phyloP scores from a whole-genome alignment of 2,797 vertebrate species.

The Sebastes cheni region DNA sequence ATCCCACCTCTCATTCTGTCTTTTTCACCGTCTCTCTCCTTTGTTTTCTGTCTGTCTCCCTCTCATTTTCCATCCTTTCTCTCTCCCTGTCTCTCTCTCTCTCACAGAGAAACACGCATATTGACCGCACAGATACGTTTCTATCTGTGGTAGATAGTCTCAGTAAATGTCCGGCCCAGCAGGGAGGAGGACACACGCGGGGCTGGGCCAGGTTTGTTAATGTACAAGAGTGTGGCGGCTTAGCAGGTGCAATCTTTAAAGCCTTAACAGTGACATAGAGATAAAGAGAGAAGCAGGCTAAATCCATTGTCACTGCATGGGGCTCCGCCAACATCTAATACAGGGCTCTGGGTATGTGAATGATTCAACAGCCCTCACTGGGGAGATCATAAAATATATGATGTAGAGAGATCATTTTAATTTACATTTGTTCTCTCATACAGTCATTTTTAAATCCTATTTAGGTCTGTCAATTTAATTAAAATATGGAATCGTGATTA shows the following conservation, averaged over 20 bases:
- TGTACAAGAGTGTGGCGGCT: constrained; percentile 41
- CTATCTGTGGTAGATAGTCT: constrained; percentile 60
- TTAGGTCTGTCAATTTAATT: not conserved
- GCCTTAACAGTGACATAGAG: constrained; percentile 72
- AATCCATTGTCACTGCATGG: constrained; percentile 32
- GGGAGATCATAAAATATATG: not conserved
- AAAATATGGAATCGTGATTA: too few relatives aligned
- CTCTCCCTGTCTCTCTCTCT: not conserved
- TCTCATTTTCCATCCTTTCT: constrained; percentile 5
- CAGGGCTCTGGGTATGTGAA: not conserved
- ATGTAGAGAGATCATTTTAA: not conserved
- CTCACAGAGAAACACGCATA: constrained; percentile 20
- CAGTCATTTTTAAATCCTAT: not conserved
- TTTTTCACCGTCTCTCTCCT: constrained; percentile 22
- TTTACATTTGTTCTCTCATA: not conserved
- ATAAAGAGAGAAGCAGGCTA: constrained; percentile 57
- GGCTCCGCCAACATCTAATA: not conserved
- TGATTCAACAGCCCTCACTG: not conserved
- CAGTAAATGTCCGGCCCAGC: constrained; percentile 54
- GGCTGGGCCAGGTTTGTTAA: constrained; percentile 64
- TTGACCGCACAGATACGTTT: constrained; percentile 27
- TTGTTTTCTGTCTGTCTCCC: constrained; percentile 15
- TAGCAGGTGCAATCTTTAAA: constrained; percentile 76
- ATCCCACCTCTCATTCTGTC: constrained; percentile 55
- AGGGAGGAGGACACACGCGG: constrained; percentile 54